Conservation (phyloP, 2,888 invertebrate genomes). For the Macropis europaea region DNA sequence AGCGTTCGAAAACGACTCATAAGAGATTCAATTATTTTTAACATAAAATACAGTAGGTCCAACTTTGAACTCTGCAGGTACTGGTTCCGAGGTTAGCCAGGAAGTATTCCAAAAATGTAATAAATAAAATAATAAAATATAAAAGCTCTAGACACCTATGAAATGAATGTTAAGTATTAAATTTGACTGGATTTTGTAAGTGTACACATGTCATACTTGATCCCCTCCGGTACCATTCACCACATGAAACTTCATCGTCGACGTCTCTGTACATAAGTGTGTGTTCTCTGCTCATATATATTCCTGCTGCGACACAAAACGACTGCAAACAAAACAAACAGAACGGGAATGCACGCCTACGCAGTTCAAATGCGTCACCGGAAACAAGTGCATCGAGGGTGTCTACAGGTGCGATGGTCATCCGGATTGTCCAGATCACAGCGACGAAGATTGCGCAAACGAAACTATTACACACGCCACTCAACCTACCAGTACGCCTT, state of each 20-base stretch:
- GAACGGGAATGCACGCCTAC: conserved; percentile 80
- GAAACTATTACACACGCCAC: conserved; percentile 71
- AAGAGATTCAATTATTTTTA: no score
- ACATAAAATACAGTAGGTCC: no score
- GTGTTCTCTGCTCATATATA: conserved; percentile 64
- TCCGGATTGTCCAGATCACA: conserved; percentile 82
- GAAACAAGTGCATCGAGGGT: conserved; percentile 80
- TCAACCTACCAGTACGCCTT: conserved; percentile 74
- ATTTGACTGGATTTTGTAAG: no score
- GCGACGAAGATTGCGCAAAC: conserved; percentile 80
- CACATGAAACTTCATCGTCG: conserved; percentile 9
- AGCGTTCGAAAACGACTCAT: no score
- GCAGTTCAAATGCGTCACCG: conserved; percentile 82
- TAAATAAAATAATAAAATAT: no score
- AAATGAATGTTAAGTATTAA: no score
- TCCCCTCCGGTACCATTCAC: no score
- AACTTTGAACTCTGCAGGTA: no score
- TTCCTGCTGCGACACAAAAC: conserved; percentile 54
- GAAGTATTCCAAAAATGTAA: no score
- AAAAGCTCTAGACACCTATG: no score
- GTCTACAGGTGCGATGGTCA: conserved; percentile 81
- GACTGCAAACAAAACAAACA: conserved; percentile 63
- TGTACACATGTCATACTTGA: no score
- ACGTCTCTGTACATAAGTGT: conserved; percentile 52
- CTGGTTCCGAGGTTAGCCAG: no score